Conservation (phyloP, 2,888 invertebrate species). For the Chrysopilus asiliformis region DNA sequence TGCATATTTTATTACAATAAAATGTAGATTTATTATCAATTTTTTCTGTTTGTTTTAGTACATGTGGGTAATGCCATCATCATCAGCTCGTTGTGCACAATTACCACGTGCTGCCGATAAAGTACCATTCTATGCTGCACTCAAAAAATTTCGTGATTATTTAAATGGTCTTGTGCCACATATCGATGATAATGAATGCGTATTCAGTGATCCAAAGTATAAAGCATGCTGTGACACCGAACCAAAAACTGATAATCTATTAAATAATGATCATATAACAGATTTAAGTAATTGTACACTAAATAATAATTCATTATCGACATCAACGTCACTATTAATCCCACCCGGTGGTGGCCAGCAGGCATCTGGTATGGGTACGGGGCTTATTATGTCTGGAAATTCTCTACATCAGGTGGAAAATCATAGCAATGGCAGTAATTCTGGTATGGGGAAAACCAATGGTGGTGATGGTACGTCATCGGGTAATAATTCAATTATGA, state of each 20-base stretch:
- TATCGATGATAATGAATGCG: constrained; percentile 76
- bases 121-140: constrained; percentile 91
- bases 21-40: neutral
- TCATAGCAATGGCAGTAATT: constrained; percentile 7
- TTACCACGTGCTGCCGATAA: constrained; percentile 95
- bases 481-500: neutral
- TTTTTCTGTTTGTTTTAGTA: constrained; percentile 47
- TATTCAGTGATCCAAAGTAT: constrained; percentile 61
- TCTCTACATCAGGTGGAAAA: constrained; percentile 2
- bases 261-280: constrained; percentile 16
- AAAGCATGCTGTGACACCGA: constrained; percentile 49
- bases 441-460: constrained; percentile 19
- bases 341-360: too few species aligned
- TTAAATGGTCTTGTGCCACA: constrained; percentile 74
- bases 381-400: too few species aligned
- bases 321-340: neutral
- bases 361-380: too few species aligned
- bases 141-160: constrained; percentile 91
- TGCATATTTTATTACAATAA: constrained; percentile 1
- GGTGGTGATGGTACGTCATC: constrained; percentile 14
- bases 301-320: constrained; percentile 9
- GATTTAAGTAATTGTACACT: constrained; percentile 14
- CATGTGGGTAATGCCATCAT: constrained; percentile 99
- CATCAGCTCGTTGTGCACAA: constrained; percentile 93
- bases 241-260: constrained; percentile 26